A percentile compares a stretch with the other conserved stretches of the same genome.
Conservation (phyloP, 2,113 vertebrate species). For the Struthio camelus region DNA sequence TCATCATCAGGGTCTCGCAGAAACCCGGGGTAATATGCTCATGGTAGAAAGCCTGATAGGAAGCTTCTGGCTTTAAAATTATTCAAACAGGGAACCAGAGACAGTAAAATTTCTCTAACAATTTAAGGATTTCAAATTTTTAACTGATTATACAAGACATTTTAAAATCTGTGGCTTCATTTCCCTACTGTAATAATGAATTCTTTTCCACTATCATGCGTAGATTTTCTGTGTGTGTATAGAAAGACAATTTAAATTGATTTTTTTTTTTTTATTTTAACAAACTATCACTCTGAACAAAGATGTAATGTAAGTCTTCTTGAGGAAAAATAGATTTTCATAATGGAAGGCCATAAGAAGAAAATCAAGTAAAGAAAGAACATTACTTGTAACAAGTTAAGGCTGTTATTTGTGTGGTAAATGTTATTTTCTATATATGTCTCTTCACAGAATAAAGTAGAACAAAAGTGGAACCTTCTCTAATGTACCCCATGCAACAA, state of each 20-base stretch:
- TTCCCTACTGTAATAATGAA: not conserved
- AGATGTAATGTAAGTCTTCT: not conserved
- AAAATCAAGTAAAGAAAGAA: not conserved
- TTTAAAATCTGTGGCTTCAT: not conserved
- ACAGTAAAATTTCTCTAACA: not conserved
- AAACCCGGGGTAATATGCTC: not conserved
- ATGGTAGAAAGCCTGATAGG: not conserved
- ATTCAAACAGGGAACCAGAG: not conserved
- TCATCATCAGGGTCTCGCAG: not conserved
- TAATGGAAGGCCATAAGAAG: not conserved
- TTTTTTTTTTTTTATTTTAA: not conserved
- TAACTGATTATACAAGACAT: not conserved
- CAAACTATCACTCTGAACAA: not conserved
- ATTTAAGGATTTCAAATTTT: not conserved
- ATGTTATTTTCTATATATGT: not conserved
- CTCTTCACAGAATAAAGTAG: not conserved
- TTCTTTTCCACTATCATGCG: not conserved
- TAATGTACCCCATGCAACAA: not conserved
- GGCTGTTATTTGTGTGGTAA: slow-evolving; percentile 1
- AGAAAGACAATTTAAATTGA: not conserved
- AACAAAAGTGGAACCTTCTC: not conserved
- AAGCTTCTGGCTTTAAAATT: not conserved
- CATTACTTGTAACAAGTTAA: not conserved
- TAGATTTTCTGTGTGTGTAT: not conserved
- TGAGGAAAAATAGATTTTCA: slow-evolving; percentile 1